These are phyloP conservation scores for Nebria salina DNA, from an alignment of 2,888 invertebrate genomes.

Conservation along the genomic window DNA sequence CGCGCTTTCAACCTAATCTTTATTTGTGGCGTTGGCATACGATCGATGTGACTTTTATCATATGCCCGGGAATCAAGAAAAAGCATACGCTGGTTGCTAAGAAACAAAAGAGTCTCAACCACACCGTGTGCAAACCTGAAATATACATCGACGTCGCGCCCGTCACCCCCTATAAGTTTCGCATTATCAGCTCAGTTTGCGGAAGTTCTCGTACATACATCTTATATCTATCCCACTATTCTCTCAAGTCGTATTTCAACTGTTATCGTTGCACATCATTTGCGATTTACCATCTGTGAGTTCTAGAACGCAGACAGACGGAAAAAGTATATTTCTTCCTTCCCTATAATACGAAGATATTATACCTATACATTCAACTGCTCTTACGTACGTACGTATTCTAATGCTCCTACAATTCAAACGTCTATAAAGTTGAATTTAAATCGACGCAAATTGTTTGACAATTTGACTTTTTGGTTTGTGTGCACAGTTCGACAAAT, in stretches of 20 bases:
- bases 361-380: background rate
- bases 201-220: slow-evolving; percentile 22
- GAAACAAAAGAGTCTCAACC: background rate
- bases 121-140: background rate
- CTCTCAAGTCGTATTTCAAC: slow-evolving; percentile 36
- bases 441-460: background rate
- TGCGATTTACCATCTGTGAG: slow-evolving; percentile 32
- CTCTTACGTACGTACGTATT: background rate
- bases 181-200: slow-evolving; percentile 30
- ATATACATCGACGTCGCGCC: slow-evolving; percentile 22
- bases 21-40: slow-evolving; percentile 10
- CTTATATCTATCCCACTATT: slow-evolving; percentile 15
- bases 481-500: background rate
- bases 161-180: slow-evolving; percentile 38
- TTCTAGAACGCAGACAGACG: slow-evolving; percentile 24
- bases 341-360: background rate
- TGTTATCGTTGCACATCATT: slow-evolving; percentile 40
- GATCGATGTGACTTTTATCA: slow-evolving; percentile 1
- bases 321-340: slow-evolving; percentile 30
- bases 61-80: background rate
- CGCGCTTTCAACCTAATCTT: slow-evolving; percentile 5
- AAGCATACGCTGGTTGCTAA: background rate
- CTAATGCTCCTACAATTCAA: background rate
- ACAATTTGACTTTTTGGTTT: background rate
- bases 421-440: background rate